phyloP scores from a whole-genome alignment of 2,113 vertebrate species.

The Lepisosteus osseus region DNA sequence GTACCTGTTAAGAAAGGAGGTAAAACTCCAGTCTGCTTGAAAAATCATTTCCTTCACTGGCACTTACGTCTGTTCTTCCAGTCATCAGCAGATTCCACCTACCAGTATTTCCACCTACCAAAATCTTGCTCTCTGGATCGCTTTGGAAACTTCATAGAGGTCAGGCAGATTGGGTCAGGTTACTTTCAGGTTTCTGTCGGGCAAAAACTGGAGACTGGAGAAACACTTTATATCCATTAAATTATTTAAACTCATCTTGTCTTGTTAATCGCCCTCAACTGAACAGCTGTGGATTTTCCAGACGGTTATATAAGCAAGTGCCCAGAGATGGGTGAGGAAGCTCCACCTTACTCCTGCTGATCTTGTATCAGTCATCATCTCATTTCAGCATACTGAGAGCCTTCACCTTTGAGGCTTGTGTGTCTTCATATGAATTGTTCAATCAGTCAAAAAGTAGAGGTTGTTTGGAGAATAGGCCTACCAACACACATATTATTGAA shows the following conservation, averaged over 20 bases:
- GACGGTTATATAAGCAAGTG: background rate
- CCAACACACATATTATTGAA: no score
- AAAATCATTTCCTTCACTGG: no score
- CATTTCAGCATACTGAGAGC: background rate
- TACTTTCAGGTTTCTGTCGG: slow-evolving; percentile 41
- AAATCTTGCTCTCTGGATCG: slow-evolving; percentile 25
- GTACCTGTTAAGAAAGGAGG: no score
- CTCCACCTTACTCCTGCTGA: background rate
- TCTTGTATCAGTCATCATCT: background rate
- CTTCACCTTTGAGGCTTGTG: background rate
- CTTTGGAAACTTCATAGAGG: slow-evolving; percentile 40
- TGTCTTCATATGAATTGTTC: background rate
- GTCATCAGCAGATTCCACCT: no score
- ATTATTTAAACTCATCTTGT: slow-evolving; percentile 42
- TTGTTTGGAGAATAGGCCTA: no score
- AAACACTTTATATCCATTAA: slow-evolving; percentile 37
- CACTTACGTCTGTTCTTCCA: no score
- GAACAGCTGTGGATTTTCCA: slow-evolving; percentile 26
- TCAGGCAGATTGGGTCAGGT: slow-evolving; percentile 34
- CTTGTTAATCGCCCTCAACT: slow-evolving; percentile 39
- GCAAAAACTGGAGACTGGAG: slow-evolving; percentile 26
- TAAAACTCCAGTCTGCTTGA: no score
- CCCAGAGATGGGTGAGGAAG: background rate
- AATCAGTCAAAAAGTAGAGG: no score
- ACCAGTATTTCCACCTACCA: no score